These are phyloP conservation scores for Pseudocheirus occidentalis DNA, from an alignment of 2,797 vertebrate genomes.

Conservation along the genomic window DNA sequence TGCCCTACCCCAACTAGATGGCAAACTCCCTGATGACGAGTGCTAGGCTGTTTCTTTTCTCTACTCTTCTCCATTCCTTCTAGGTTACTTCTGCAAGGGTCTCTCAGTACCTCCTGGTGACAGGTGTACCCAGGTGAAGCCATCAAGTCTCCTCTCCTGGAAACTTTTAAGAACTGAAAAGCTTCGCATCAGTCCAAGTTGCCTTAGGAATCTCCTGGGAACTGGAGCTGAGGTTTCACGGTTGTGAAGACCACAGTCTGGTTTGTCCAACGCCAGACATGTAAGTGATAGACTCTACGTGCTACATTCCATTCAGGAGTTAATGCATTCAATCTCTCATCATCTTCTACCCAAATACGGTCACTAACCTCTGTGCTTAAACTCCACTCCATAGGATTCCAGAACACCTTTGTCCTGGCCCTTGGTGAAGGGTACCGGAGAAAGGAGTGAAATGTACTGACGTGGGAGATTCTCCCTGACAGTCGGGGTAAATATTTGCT, in stretches of 20 bases:
- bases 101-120: constrained; percentile 34
- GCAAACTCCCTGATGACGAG: background rate
- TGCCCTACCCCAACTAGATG: rapidly evolving
- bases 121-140: background rate
- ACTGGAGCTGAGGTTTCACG: constrained; percentile 52
- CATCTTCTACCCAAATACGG: constrained; percentile 48
- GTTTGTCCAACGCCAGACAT: background rate
- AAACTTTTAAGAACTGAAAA: constrained; percentile 82
- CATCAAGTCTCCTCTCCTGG: constrained; percentile 63
- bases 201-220: constrained; percentile 72
- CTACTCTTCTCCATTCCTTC: background rate
- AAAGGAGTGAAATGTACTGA: background rate
- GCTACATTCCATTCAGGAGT: constrained; percentile 25
- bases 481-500: background rate
- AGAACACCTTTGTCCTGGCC: constrained; percentile 62
- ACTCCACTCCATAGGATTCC: constrained; percentile 52
- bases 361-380: constrained; percentile 66
- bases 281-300: background rate
- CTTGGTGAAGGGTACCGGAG: background rate
- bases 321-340: constrained; percentile 40
- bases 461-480: background rate
- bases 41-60: background rate
- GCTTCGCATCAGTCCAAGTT: constrained; percentile 52
- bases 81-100: rapidly evolving
- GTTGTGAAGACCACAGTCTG: constrained; percentile 14